Evolutionary conservation across 2,797 vertebrate genomes (phyloP), one percentile per base, ranked within the genome.

Genomic region (Pempheris klunzingeri): DNA sequence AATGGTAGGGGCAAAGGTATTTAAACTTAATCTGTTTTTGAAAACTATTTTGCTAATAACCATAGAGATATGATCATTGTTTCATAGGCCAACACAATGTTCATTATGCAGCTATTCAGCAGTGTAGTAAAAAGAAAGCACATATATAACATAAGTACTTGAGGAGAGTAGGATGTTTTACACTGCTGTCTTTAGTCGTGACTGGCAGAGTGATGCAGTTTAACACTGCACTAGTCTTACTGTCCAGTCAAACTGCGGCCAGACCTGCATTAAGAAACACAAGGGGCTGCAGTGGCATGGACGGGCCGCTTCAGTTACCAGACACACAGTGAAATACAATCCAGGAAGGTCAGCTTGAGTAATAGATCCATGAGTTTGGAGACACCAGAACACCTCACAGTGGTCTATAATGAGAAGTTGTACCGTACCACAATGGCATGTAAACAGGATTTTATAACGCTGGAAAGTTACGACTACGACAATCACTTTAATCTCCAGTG

Each of bases 21-120:
- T 80, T 57, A 22, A 81, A 80, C 18, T 39, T 54, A 52, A 75
- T 54, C 54, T 63, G 11, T 50, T 74, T 41, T 81, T 38, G 22
- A 75, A 63, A 73, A 62, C 15, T 3, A 50, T 34, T 69, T 58
- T 57, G 8, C 60, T 72, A 61, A 80, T 36, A 73, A 30, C 44
- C 44, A 18, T 1, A 8, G 52, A 43, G 17, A 53, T 63, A 22
- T 61, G 54, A 65, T 72, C 17, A 47, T 18, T 39, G 44, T 55
- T 41, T 58, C 71, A 78, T 18, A 3, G 69, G 39, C 4, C 34
- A 36, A 53, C 22, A 28, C 0, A 22, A 22, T 39, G 32, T 12
- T 28, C 15, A 30, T 39, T 50, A 32, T 20, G 34, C 11, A 43
- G 7, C 26, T 15, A 38, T 57, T 68, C n/a, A 53, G 43, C 47